These are phyloP conservation scores for Lasius fuliginosus DNA, from an alignment of 2,888 invertebrate species.

Conservation along the genomic window DNA sequence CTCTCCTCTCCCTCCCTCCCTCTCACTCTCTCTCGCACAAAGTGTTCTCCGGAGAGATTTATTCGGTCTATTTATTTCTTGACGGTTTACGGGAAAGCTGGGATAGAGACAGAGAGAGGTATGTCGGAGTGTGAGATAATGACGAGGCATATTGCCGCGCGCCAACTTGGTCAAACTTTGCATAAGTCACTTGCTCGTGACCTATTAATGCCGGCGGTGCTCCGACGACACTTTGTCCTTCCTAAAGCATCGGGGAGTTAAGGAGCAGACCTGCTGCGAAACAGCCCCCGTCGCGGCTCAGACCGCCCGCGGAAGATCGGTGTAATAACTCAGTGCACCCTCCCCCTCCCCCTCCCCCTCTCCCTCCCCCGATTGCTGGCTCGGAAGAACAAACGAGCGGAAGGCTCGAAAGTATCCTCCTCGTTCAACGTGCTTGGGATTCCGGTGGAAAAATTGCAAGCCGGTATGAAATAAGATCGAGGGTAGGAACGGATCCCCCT, in stretches of 20 bases:
- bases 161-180: slow-evolving; percentile 67
- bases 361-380: slow-evolving; percentile 12
- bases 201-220: slow-evolving; percentile 63
- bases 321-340: slow-evolving; percentile 59
- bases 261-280: slow-evolving; percentile 26
- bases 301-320: slow-evolving; percentile 42
- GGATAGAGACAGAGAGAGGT: neutral
- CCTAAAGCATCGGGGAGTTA: slow-evolving; percentile 10
- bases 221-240: slow-evolving; percentile 48
- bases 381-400: slow-evolving; percentile 58
- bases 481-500: slow-evolving; percentile 21
- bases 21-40: slow-evolving; percentile 13
- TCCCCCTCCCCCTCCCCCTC: neutral
- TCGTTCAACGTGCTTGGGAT: slow-evolving; percentile 62
- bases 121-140: slow-evolving; percentile 35
- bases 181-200: slow-evolving; percentile 62
- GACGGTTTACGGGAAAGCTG: neutral
- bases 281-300: slow-evolving; percentile 26
- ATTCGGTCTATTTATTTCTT: slow-evolving; percentile 43
- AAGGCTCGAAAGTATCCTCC: slow-evolving; percentile 54
- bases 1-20: neutral
- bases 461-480: slow-evolving; percentile 47
- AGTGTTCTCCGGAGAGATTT: slow-evolving; percentile 67
- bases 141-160: slow-evolving; percentile 50
- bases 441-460: neutral